Evolutionary conservation across 1,140 invertebrate genomes (phyloP).

Genomic region (Trachymyrmex septentrionalis): DNA sequence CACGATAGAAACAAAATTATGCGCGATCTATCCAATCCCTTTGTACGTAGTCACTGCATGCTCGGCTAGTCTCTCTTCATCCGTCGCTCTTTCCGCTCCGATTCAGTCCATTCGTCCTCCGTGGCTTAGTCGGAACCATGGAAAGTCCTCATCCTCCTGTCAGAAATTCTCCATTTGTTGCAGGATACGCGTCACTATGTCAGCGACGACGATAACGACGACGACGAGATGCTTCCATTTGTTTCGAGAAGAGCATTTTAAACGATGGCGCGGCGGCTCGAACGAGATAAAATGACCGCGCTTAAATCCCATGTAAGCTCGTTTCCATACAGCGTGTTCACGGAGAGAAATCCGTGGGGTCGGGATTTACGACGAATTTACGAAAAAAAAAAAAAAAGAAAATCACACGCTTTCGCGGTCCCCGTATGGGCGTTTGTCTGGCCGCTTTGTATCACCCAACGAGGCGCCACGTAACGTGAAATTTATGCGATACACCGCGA

Average conservation of each 20-base stretch:
- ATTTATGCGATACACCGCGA: constrained; percentile 44
- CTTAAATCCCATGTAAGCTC: constrained; percentile 42
- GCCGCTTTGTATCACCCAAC: background rate
- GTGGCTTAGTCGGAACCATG: constrained; percentile 5
- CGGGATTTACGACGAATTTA: constrained; percentile 39
- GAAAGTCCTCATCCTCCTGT: constrained; percentile 16
- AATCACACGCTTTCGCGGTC: background rate
- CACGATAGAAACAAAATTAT: constrained; percentile 48
- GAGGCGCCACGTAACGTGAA: constrained; percentile 22
- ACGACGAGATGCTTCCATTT: constrained; percentile 26
- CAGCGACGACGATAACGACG: background rate
- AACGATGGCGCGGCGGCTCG: background rate
- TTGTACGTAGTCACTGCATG: constrained; percentile 30
- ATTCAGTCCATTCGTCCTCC: constrained; percentile 10
- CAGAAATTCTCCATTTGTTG: constrained; percentile 39
- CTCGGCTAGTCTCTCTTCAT: constrained; percentile 29
- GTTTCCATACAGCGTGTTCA: constrained; percentile 32
- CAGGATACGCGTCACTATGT: background rate
- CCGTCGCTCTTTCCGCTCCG: background rate
- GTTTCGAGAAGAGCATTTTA: constrained; percentile 10
- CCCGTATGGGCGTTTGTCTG: constrained; percentile 13
- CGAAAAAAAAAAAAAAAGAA: constrained; percentile 9
- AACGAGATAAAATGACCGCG: constrained; percentile 40
- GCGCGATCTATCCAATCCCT: constrained; percentile 17
- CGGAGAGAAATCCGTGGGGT: background rate